A percentile compares a stretch with the other conserved stretches of the same genome.
These are phyloP conservation scores for Thinocorus orbignyianus DNA, from an alignment of 2,113 vertebrate species.

Conservation along the genomic window DNA sequence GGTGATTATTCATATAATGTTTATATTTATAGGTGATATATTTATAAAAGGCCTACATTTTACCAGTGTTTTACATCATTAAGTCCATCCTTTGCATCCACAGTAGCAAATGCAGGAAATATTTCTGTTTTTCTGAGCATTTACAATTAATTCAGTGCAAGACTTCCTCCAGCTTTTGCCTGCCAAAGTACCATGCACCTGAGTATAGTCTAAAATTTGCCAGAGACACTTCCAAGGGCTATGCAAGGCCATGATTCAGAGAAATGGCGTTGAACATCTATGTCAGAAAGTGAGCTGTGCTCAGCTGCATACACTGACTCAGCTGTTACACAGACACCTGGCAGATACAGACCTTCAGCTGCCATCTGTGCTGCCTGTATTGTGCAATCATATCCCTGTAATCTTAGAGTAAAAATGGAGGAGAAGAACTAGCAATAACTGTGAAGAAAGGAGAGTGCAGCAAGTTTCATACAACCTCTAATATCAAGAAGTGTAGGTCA, in stretches of 20 bases:
- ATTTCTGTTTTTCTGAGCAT: background rate
- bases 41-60: background rate
- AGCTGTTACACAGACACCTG: conserved; percentile 43
- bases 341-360: conserved; percentile 49
- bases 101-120: background rate
- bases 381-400: conserved; percentile 43
- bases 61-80: background rate
- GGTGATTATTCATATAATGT: background rate
- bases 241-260: background rate
- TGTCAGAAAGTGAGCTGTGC: conserved; percentile 18
- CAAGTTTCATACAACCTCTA: conserved; percentile 31
- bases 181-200: background rate
- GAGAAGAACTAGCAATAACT: conserved; percentile 24
- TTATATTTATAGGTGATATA: background rate
- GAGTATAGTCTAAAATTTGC: background rate
- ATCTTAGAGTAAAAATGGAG: conserved; percentile 32
- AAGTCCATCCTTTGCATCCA: background rate
- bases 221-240: background rate
- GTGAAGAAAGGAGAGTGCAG: conserved; percentile 22
- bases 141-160: background rate
- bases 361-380: conserved; percentile 44
- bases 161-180: background rate
- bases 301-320: conserved; percentile 49
- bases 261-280: background rate
- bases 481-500: conserved; percentile 48